These are phyloP conservation scores for Pseudochaenichthys georgianus DNA, from an alignment of 2,797 vertebrate species.

Conservation along the genomic window DNA sequence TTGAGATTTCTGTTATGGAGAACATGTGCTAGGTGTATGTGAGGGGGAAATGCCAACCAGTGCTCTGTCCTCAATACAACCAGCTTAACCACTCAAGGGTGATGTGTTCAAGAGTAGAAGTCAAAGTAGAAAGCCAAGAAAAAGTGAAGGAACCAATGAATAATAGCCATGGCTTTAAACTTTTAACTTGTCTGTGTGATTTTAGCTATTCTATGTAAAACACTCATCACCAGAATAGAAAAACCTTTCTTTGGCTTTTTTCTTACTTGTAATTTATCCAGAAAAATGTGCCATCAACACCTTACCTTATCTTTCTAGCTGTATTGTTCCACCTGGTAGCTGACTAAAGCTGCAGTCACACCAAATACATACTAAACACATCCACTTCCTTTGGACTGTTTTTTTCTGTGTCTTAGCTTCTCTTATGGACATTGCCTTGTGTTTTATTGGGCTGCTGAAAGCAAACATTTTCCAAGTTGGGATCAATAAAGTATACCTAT, in stretches of 20 bases:
- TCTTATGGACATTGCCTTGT: too few species aligned
- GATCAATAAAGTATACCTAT: too few species aligned
- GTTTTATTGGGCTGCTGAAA: too few species aligned
- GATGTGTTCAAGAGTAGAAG: slow-evolving; percentile 55
- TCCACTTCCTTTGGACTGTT: background rate
- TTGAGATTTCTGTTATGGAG: slow-evolving; percentile 67
- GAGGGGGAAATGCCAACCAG: slow-evolving; percentile 39
- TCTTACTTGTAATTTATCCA: slow-evolving; percentile 36
- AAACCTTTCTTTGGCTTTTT: slow-evolving; percentile 38
- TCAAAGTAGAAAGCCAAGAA: slow-evolving; percentile 10
- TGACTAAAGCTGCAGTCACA: slow-evolving; percentile 27
- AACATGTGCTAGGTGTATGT: slow-evolving; percentile 66
- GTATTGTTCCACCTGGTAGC: slow-evolving; percentile 12
- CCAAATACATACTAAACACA: slow-evolving; percentile 1
- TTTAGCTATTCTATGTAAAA: slow-evolving; percentile 37
- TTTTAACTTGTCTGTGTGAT: slow-evolving; percentile 15
- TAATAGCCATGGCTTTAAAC: slow-evolving; percentile 30
- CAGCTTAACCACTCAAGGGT: slow-evolving; percentile 47
- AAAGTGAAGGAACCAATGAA: slow-evolving; percentile 19
- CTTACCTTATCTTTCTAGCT: slow-evolving; percentile 16
- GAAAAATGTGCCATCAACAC: background rate
- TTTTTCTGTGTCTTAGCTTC: too few species aligned
- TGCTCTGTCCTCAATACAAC: slow-evolving; percentile 54
- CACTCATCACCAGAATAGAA: slow-evolving; percentile 15
- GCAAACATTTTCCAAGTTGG: too few species aligned